Evolutionary conservation across 2,888 invertebrate genomes (phyloP).

Genomic region (Corbicula japonica): DNA sequence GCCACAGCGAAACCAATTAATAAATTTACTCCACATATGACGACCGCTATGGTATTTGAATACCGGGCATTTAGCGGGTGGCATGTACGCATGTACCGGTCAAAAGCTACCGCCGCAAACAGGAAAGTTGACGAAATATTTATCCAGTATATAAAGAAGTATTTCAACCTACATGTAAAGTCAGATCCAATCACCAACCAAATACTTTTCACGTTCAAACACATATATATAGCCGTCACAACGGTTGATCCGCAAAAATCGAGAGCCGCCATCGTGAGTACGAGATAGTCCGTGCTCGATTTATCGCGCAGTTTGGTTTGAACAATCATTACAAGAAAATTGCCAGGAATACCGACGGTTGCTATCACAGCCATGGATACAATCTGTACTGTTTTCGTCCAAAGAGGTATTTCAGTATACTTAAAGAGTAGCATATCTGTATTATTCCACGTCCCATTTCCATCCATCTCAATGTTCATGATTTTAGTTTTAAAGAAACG

Average conservation of each 20-base stretch:
- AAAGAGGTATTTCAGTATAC: no score
- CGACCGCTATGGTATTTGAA: background rate
- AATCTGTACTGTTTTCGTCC: slow-evolving; percentile 12
- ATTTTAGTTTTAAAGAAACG: no score
- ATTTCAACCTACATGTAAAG: background rate
- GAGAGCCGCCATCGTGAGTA: slow-evolving; percentile 14
- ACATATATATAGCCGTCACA: slow-evolving; percentile 1
- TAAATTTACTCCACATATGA: background rate
- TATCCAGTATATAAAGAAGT: slow-evolving; percentile 9
- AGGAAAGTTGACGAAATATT: slow-evolving; percentile 10
- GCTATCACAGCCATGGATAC: slow-evolving; percentile 5
- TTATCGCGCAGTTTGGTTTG: slow-evolving; percentile 10
- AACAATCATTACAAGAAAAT: slow-evolving; percentile 5
- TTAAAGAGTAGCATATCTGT: no score
- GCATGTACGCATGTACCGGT: slow-evolving; percentile 14
- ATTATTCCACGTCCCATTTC: no score
- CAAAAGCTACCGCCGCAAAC: slow-evolving; percentile 8
- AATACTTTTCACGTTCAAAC: background rate
- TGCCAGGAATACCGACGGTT: slow-evolving; percentile 11
- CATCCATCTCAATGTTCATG: no score
- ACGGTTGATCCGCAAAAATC: slow-evolving; percentile 4
- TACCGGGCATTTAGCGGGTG: background rate
- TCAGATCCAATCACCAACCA: slow-evolving; percentile 11
- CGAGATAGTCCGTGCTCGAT: slow-evolving; percentile 23
- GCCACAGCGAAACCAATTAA: background rate